Evolutionary conservation across 2,888 invertebrate genomes (phyloP), one percentile per base, ranked within the genome.

Genomic region (Sycophila texana): DNA sequence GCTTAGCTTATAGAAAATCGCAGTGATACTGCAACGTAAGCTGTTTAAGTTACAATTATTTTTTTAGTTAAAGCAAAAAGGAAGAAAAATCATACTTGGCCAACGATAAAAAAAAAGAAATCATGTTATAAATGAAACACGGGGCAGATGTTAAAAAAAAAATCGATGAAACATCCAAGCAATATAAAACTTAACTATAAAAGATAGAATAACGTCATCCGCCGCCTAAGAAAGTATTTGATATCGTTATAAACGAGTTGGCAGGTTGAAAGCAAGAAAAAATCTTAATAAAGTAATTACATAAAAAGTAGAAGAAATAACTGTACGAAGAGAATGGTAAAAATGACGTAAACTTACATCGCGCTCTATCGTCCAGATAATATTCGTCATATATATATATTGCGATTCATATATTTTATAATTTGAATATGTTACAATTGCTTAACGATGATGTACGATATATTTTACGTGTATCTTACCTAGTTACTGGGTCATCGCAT

Each of bases 391-490:
- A 78, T 82, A 85, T 87, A 78, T 26, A 78, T 82, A 85, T 87
- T 87, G 86, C 85, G 85, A 87, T 84, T 86, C 84, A 72, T 80
- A 85, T 88, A 77, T 86, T 88, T 89, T 86, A 86, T 88, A 88
- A 89, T 89, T 89, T 89, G 86, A 89, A 86, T 88, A 86, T 86
- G 86, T 88, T 89, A 86, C 83, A 51, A 77, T 81, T 81, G 74
- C 78, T 82, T 80, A 74, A 68, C 18, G 67, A 79, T 71, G 66
- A 78, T 80, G 74, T 85, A 84, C 79, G 72, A 86, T 88, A 87
- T 88, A 89, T 89, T 89, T 89, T 88, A 87, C 86, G 87, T 87
- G 86, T 87, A 88, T 86, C 86, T 87, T 84, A 84, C 86, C 86
- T 86, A 87, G 87, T 85, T 84, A 86, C 86, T 86, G 86, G 84